Base-by-base conservation (phyloP, 2,888 invertebrate genomes). In the Heliconius aoede region DNA sequence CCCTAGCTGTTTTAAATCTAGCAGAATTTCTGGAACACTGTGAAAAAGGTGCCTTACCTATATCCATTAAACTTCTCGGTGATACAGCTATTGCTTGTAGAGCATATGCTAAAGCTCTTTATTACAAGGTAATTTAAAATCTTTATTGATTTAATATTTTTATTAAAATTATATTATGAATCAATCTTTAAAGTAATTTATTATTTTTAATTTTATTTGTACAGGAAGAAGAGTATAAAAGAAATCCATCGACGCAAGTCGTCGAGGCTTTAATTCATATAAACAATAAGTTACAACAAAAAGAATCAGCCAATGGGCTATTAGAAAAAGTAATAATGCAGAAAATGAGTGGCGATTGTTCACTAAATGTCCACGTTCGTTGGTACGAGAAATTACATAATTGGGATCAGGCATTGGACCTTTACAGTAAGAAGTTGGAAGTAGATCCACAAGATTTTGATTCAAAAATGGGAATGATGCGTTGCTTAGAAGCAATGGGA, bases 1-100 rank as follows among this genome's bases (percentile, higher is more conserved):
- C 99, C 0, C 98, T 99, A 84, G 98, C 98, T 0, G 97, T 99
- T 78, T 94, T 99, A 21, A 99, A 99, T 93, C 94, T 99, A 80
- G 99, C 99, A 0, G 99, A 99, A 89, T 99, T 99, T 86, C 98
- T 99, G 97, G 99, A 99, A 86, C 99, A 99, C 88, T 99, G 99
- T 85, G 99, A 99, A 87, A 98, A 98, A 90, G 99, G 99, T 51
- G 97, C 98, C 0, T 92, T 99, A 80, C 99, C 99, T 0, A 95
- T 99, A 80, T 97, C 98, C 74, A 96, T 97, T 0, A 96, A 97
- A 83, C 92, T 99, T 72, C 93, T 99, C 0, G 99, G 99, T 0
- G 97, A 98, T 82, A 96, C 98, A 72, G 99, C 99, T 0, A 98
- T 99, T 95, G 97, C 97, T 76, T 99, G 99, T 87, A 96, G 98